Evolutionary conservation across 2,113 vertebrate genomes (phyloP).

Genomic region (Callionymus lyra): DNA sequence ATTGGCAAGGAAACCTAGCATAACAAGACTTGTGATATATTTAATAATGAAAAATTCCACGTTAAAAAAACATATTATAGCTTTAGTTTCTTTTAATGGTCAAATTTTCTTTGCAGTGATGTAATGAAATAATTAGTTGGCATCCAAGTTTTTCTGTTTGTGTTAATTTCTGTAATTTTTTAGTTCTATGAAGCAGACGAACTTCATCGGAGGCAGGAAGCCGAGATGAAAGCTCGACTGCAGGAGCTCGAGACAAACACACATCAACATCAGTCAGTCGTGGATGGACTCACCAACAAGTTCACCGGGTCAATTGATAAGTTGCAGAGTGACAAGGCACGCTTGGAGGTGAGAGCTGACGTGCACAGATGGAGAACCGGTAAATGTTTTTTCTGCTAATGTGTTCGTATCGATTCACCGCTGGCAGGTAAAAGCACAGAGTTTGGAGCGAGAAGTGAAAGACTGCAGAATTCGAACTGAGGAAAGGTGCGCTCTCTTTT

Average conservation of each 20-base stretch:
- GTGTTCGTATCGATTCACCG: not conserved
- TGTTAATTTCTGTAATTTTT: not conserved
- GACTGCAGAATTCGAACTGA: conserved; percentile 88
- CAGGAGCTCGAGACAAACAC: conserved; percentile 75
- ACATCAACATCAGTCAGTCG: conserved; percentile 78
- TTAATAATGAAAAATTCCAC: too few species aligned
- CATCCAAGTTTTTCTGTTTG: not conserved
- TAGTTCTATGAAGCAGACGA: conserved; percentile 95
- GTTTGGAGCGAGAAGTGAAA: conserved; percentile 87
- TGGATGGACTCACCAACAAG: conserved; percentile 77
- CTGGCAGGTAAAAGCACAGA: conserved; percentile 81
- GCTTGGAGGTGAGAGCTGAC: conserved; percentile 74
- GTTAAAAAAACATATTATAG: too few species aligned
- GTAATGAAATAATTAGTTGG: too few species aligned
- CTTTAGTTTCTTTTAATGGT: too few species aligned
- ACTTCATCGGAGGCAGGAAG: conserved; percentile 79
- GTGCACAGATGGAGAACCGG: not conserved
- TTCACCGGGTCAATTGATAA: conserved; percentile 87
- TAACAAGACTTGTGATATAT: too few species aligned
- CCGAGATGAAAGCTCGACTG: conserved; percentile 71
- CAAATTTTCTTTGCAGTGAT: too few species aligned
- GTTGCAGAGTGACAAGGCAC: conserved; percentile 87
- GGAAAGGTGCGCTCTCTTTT: conserved; percentile 74
- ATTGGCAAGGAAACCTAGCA: too few species aligned
- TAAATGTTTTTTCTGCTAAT: not conserved